Evolutionary conservation across 1,140 invertebrate species (phyloP), one percentile per base, ranked within the genome.

Genomic region (Cotesia vestalis): DNA sequence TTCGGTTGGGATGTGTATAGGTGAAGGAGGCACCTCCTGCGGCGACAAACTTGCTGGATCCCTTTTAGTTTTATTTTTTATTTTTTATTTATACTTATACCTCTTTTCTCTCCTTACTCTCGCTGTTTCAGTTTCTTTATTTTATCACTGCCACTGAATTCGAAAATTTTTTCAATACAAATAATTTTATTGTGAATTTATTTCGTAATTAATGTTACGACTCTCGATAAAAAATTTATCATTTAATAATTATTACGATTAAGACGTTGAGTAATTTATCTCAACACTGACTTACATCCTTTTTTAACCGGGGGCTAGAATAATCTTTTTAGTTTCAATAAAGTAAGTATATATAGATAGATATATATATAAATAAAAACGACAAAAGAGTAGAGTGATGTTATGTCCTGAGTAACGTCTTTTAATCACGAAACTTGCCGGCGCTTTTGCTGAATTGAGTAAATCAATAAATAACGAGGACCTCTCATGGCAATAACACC

Each of bases 381-480:
- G 59, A 53, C 14, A 55, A 68, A 40, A 69, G 38, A 46, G 40
- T 46, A 46, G 57, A 57, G 59, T 35, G n/a, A 55, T 46, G 35
- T 14, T 64, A 52, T 66, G 17, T 55, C 8, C 35, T 40, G 63
- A 72, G 71, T 85, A 86, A 86, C 83, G 83, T 85, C 83, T 84
- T 85, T 86, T 85, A 85, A 86, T 86, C 85, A 86, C 84, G 85
- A 85, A 83, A 84, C 79, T 78, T 77, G 76, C 60, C 74, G 78
- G 80, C 78, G 78, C 81, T 81, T 83, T 84, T 80, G 81, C 80
- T 79, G 80, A 85, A 85, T 85, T 85, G 85, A 85, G 84, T 85
- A 85, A 85, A 86, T 86, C 83, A 85, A 86, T 86, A 85, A 86
- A 86, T 86, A 86, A 86, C 79, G 80, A 84, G 84, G 74, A 79